phyloP scores from a whole-genome alignment of 1,140 invertebrate species.

The Melipona quadrifasciata region DNA sequence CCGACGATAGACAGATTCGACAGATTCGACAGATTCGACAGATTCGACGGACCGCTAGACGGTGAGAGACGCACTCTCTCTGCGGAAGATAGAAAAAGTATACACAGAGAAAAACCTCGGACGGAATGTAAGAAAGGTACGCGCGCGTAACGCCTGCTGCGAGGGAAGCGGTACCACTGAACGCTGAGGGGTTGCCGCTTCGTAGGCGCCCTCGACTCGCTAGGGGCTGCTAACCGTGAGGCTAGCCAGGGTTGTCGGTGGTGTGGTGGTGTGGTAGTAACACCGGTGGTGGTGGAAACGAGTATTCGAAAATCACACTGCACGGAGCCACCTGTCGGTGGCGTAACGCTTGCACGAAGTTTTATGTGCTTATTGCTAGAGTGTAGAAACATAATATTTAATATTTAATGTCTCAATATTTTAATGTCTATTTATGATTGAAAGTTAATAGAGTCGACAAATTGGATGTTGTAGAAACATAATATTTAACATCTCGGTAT shows the following conservation, averaged over 20 bases:
- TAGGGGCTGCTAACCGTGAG: slow-evolving; percentile 46
- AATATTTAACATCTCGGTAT: too few species aligned
- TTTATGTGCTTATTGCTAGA: too few species aligned
- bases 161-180: slow-evolving; percentile 72
- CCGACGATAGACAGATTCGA: not conserved
- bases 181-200: slow-evolving; percentile 56
- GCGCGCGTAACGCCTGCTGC: slow-evolving; percentile 61
- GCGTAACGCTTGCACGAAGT: not conserved
- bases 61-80: not conserved
- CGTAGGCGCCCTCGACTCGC: slow-evolving; percentile 54
- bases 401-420: too few species aligned
- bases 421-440: too few species aligned
- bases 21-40: not conserved
- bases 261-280: slow-evolving; percentile 22
- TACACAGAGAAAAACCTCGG: slow-evolving; percentile 10
- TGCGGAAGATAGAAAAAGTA: slow-evolving; percentile 2
- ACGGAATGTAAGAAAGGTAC: not conserved
- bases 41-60: not conserved
- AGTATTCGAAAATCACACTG: slow-evolving; percentile 41
- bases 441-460: too few species aligned
- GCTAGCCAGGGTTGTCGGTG: slow-evolving; percentile 39
- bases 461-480: too few species aligned
- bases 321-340: slow-evolving; percentile 62
- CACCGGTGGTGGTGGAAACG: not conserved
- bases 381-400: too few species aligned